These are phyloP conservation scores for Agrypnus murinus DNA, from an alignment of 2,888 invertebrate species.

Conservation along the genomic window DNA sequence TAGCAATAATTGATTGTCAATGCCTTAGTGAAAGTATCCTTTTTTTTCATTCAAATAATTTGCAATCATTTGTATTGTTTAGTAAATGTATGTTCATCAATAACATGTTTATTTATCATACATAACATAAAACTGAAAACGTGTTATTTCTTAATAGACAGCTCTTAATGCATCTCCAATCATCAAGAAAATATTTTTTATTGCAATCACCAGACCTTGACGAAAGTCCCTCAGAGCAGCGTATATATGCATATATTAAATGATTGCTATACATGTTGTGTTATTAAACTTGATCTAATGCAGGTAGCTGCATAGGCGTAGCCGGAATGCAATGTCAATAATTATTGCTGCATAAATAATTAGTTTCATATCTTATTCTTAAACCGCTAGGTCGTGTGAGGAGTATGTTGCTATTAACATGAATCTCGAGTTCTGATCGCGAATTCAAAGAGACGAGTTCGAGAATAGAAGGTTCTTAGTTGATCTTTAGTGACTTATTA, in stretches of 20 bases:
- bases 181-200: background rate
- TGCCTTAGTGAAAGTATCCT: too few relatives aligned
- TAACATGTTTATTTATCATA: too few relatives aligned
- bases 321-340: conserved; percentile 41
- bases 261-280: conserved; percentile 11
- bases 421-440: too few relatives aligned
- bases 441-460: too few relatives aligned
- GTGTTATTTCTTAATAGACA: too few relatives aligned
- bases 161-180: background rate
- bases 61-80: too few relatives aligned
- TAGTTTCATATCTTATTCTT: conserved; percentile 27
- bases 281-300: conserved; percentile 41
- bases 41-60: too few relatives aligned
- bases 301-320: conserved; percentile 41
- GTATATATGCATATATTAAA: conserved; percentile 23
- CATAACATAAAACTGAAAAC: too few relatives aligned
- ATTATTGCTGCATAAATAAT: conserved; percentile 38
- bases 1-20: too few relatives aligned
- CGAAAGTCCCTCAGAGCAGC: conserved; percentile 3
- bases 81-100: too few relatives aligned
- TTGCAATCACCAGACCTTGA: conserved; percentile 32
- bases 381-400: conserved; percentile 37
- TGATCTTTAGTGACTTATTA: too few relatives aligned
- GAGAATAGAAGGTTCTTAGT: too few relatives aligned
- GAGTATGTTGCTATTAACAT: conserved; percentile 34